Percentiles rank a stretch among this genome's conserved stretches.
These are phyloP conservation scores for Talpa occidentalis DNA, from an alignment of 2,113 vertebrate genomes.

Conservation along the genomic window DNA sequence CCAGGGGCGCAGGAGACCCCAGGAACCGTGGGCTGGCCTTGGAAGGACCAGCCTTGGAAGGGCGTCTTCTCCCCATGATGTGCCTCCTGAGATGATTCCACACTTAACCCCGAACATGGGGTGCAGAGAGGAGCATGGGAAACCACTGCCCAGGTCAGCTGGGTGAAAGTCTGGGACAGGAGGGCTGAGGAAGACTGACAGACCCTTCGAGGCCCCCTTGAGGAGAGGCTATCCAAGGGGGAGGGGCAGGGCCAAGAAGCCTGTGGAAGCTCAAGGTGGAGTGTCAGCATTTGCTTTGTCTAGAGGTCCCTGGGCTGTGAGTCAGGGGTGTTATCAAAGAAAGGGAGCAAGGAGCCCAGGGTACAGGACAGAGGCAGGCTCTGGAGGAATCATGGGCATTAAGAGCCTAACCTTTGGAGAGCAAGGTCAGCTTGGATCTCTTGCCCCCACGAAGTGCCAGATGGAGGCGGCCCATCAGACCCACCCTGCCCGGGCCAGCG, in stretches of 20 bases:
- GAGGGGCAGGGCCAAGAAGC: not conserved
- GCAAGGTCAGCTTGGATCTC: not conserved
- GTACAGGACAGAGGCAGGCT: not conserved
- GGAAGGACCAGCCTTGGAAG: too few species aligned
- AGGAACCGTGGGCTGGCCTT: too few species aligned
- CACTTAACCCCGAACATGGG: too few species aligned
- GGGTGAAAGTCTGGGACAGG: not conserved
- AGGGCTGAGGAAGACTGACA: not conserved
- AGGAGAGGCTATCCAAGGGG: not conserved
- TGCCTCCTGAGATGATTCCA: not conserved
- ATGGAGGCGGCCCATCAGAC: fast-evolving
- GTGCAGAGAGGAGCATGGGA: not conserved
- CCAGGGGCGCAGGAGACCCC: not conserved
- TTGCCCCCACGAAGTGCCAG: not conserved
- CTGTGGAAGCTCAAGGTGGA: not conserved
- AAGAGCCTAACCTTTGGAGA: not conserved
- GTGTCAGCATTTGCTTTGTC: not conserved
- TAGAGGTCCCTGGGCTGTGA: not conserved
- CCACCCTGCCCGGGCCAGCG: too few species aligned
- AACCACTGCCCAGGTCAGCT: fast-evolving
- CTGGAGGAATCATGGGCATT: not conserved
- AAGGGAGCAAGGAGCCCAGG: not conserved
- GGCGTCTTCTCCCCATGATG: not conserved
- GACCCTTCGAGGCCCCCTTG: not conserved
- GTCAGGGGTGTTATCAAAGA: not conserved